Conservation (phyloP, 2,888 invertebrate genomes). For the Heliothis peltigera region DNA sequence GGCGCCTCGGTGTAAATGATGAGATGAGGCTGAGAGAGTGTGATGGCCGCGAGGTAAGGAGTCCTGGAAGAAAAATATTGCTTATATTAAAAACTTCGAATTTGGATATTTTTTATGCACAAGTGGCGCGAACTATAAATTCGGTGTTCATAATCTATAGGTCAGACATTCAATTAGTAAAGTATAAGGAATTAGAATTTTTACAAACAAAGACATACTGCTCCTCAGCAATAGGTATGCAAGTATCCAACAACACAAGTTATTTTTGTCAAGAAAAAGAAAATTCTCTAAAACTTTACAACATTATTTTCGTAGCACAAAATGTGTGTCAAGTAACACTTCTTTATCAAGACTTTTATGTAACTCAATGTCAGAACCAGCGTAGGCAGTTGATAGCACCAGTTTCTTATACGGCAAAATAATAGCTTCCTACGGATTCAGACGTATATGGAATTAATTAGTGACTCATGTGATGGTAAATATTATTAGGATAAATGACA, state of each 20-base stretch:
- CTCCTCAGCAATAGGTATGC: not conserved
- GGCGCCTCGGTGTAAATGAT: slow-evolving; percentile 90
- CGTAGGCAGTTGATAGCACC: slow-evolving; percentile 28
- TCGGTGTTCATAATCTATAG: not conserved
- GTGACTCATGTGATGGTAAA: slow-evolving; percentile 18
- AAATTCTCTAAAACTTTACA: not conserved
- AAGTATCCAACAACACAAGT: not conserved
- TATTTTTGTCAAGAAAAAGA: not conserved
- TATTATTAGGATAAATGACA: slow-evolving; percentile 32
- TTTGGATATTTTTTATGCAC: no score
- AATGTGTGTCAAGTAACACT: slow-evolving; percentile 29
- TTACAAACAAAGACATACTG: not conserved
- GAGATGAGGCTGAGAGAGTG: slow-evolving; percentile 91
- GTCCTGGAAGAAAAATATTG: slow-evolving; percentile 75
- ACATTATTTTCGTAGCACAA: not conserved
- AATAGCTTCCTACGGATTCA: slow-evolving; percentile 30
- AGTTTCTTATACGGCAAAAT: slow-evolving; percentile 28
- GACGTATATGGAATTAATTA: slow-evolving; percentile 28
- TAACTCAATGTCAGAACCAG: slow-evolving; percentile 10
- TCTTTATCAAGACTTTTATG: not conserved
- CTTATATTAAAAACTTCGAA: no score
- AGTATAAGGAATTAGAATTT: no score
- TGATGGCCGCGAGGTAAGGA: slow-evolving; percentile 89
- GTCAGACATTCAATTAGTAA: no score
- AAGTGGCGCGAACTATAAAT: no score